Percentiles rank a stretch among this genome's conserved stretches.
Conservation (phyloP, 2,888 invertebrate genomes). For the Patella caerulea region DNA sequence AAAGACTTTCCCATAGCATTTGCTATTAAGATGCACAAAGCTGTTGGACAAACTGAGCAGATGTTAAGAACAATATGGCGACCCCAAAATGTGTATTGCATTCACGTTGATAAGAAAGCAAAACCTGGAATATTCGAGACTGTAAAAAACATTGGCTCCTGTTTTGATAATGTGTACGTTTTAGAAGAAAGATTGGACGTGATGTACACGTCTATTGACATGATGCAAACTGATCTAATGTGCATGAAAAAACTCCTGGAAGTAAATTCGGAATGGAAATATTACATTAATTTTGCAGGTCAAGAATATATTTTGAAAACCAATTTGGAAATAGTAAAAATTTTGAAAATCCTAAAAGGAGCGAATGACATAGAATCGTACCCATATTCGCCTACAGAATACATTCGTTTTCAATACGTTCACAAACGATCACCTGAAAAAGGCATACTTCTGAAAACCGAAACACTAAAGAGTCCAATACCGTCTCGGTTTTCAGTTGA, state of each 20-base stretch:
- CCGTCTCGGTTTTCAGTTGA: neutral
- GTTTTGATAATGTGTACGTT: slow-evolving; percentile 51
- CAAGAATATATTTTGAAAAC: slow-evolving; percentile 59
- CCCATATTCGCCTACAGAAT: neutral
- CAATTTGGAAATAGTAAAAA: slow-evolving; percentile 55
- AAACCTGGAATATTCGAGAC: slow-evolving; percentile 17
- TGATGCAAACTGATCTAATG: slow-evolving; percentile 15
- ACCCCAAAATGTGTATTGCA: slow-evolving; percentile 56
- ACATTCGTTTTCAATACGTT: neutral
- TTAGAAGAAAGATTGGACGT: slow-evolving; percentile 32
- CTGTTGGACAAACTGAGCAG: slow-evolving; percentile 42
- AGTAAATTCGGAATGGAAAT: slow-evolving; percentile 47
- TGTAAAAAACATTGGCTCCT: slow-evolving; percentile 26
- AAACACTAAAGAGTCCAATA: slow-evolving; percentile 1
- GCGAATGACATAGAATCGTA: slow-evolving; percentile 52
- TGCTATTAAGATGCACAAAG: slow-evolving; percentile 37
- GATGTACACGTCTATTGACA: slow-evolving; percentile 10
- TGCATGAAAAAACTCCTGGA: slow-evolving; percentile 15
- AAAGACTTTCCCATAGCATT: slow-evolving; percentile 44
- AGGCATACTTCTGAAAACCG: too few species aligned
- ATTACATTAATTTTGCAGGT: slow-evolving; percentile 58
- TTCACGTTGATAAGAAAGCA: slow-evolving; percentile 53
- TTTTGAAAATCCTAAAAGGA: slow-evolving; percentile 54
- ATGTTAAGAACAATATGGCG: slow-evolving; percentile 49
- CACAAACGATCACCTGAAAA: too few species aligned